phyloP scores from a whole-genome alignment of 2,888 invertebrate species.

The Dendrolimus houi region DNA sequence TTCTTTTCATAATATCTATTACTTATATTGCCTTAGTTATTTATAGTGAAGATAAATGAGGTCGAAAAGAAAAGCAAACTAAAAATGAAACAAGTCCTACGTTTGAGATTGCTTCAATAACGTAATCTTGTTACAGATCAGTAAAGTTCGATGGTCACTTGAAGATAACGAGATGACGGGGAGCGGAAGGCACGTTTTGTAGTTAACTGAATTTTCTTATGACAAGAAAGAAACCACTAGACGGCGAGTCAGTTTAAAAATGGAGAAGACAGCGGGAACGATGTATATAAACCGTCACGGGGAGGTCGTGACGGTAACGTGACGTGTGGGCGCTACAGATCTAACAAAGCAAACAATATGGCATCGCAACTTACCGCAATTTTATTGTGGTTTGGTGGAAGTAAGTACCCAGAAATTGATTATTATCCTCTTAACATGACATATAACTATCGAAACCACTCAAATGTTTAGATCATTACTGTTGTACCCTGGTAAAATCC shows the following conservation, averaged over 20 bases:
- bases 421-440: too few species aligned
- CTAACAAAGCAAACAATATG: conserved; percentile 39
- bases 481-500: too few species aligned
- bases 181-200: conserved; percentile 18
- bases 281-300: conserved; percentile 34
- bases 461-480: too few species aligned
- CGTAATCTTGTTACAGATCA: conserved; percentile 43
- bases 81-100: conserved; percentile 6
- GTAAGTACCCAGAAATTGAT: conserved; percentile 34
- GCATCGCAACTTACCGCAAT: conserved; percentile 55
- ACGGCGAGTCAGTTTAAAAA: conserved; percentile 36
- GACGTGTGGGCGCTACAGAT: conserved; percentile 37
- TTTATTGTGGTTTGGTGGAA: conserved; percentile 63
- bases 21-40: too few species aligned
- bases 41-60: too few species aligned
- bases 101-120: background rate
- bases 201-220: conserved; percentile 31
- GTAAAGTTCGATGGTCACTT: conserved; percentile 25
- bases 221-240: conserved; percentile 28
- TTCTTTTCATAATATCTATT: too few species aligned
- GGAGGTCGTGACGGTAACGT: conserved; percentile 51
- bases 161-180: conserved; percentile 25
- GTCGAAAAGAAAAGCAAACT: conserved; percentile 3
- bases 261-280: conserved; percentile 40
- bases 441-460: too few species aligned